Base-by-base conservation (phyloP, 1,140 invertebrate species). In the Tetranychus urticae region DNA sequence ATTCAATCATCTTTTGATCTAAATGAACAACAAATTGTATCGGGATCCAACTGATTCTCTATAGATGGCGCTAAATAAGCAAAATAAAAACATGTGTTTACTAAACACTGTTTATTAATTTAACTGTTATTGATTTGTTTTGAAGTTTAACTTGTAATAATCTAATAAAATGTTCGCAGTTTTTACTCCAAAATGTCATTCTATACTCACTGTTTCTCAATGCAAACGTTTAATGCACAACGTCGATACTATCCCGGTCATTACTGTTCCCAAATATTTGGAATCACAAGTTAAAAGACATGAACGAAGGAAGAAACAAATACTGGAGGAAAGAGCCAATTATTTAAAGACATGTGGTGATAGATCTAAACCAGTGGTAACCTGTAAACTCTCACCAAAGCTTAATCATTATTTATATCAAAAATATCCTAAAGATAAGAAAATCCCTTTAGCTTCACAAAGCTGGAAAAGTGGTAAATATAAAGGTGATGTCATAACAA, bases 371-470 rank as follows among this genome's bases (percentile, higher is more conserved):
- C 62, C 62, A 31, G 58, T 68, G 39, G 64, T 68, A 6, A 59
- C 61, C 47, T 65, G 58, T 2, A 57, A 61, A 47, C 62, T 61
- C 1, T n/a, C 60, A 36, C 50, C 62, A 33, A 54, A 62, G n/a
- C 63, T 64, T n/a, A 68, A 66, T 52, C 61, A 62, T 59, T 67
- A 67, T 46, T 59, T 63, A 35, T 62, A 63, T 14, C 65, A 67
- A 56, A 42, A 47, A 6, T 68, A 68, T 62, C 55, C 58, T 6
- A 62, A 67, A 45, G 23, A 48, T 23, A 58, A 64, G 8, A 7
- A 61, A 3, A 42, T 68, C 7, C 66, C 64, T 4, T 55, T 68
- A 6, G 58, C 61, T 33, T 64, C 62, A 10, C 54, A 61, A 61
- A 56, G 42, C 36, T 68, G 66, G 66, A 56, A 57, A 3, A 65